These are phyloP conservation scores for Molothrus aeneus DNA, from an alignment of 2,797 vertebrate genomes.

Conservation along the genomic window DNA sequence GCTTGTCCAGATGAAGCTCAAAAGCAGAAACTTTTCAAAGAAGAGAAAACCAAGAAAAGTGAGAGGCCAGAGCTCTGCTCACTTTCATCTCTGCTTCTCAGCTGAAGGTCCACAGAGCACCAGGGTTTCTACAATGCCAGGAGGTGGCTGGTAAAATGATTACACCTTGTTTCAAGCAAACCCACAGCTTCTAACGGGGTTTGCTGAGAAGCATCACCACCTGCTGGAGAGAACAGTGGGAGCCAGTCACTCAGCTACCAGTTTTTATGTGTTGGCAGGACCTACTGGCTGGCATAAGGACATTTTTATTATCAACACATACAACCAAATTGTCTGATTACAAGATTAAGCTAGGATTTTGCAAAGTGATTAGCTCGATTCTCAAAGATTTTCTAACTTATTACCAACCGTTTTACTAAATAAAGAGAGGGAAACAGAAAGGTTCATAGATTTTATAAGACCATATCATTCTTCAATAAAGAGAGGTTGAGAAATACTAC, in stretches of 20 bases:
- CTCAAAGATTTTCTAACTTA: background rate
- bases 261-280: background rate
- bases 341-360: background rate
- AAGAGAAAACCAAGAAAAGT: background rate
- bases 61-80: background rate
- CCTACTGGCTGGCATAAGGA: background rate
- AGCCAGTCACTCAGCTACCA: background rate
- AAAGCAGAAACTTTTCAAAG: background rate
- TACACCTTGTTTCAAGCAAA: background rate
- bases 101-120: background rate
- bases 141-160: background rate
- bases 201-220: background rate
- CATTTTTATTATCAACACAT: background rate
- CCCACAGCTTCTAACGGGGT: background rate
- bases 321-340: background rate
- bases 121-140: background rate
- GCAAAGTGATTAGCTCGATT: background rate
- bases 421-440: background rate
- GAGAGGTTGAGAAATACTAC: background rate
- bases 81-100: background rate
- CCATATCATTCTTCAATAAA: background rate
- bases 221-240: background rate
- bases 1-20: background rate
- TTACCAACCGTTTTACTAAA: background rate
- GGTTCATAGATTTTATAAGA: background rate